Base-by-base conservation (phyloP, 2,797 vertebrate genomes). In the Allobates femoralis region DNA sequence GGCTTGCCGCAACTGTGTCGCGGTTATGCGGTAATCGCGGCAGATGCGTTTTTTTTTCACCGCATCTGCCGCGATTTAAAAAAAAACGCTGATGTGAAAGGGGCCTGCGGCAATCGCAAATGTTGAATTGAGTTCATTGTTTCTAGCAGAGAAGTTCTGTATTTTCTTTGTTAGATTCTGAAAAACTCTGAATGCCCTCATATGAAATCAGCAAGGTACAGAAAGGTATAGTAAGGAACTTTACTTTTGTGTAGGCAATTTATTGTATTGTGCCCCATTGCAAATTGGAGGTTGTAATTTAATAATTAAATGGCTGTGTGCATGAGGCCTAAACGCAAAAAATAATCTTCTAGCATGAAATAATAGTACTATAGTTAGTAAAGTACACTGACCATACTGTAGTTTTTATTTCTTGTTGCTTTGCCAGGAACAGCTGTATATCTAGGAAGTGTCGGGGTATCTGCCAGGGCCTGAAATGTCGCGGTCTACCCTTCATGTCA, bases 401-500 rank as follows among this genome's bases (percentile, higher is more conserved):
- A 26, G 11, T 26, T 66, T 5, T 37, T 0, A 1, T 19, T 37
- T 19, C 18, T 30, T 34, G 5, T 37, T 6, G 21, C 18, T 37
- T 34, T 69, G 32, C 4, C 6, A 21, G 37, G 67, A 21, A 21
- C 34, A 23, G 2, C 41, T 74, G 74, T 30, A 50, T 18, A 55
- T 76, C 50, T 75, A 41, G 51, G 62, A 16, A 5, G 19, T 69
- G 7, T 23, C 3, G n/a, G 21, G n/a, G 18, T n/a, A 66, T 11
- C 46, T 41, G 58, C 18, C 19, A 69, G 19, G 5, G 58, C 26
- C 50, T 55, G 30, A 46, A 69, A 55, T 78, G 53, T 19, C 14
- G 12, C 23, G 51, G 51, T 30, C 37, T 80, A 50, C 37, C 30
- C 21, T 66, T 37, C 16, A 41, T 85, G 60, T 69, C 83, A 69